Base-by-base conservation (phyloP, 2,113 vertebrate genomes). In the Hypocryptadius cinnamomeus region DNA sequence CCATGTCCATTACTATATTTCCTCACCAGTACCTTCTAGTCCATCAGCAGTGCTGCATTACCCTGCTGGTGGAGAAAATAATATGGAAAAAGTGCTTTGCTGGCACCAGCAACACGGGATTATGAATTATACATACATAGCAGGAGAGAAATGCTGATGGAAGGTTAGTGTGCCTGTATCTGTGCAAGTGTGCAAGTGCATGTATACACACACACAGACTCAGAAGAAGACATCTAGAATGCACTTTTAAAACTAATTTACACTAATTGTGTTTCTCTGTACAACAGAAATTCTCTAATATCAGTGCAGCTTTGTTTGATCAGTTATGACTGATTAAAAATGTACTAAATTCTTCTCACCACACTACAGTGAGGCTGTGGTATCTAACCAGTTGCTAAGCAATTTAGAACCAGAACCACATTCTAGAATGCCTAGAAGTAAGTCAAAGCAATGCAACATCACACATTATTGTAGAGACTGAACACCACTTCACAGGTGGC, bases 101-200 rank as follows among this genome's bases (percentile, higher is more conserved):
- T 96, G 94, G 96, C 96, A 96, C 76, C 9, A 86, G 93, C 56
- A 66, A 92, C 89, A 79, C 5, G 28, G 39, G 86, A 96, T 95
- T 97, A 97, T 98, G 98, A 98, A 98, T 98, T 98, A 98, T 98
- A 98, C 97, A 98, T 97, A 96, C 68, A 87, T 74, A 97, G 97
- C 79, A 71, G 61, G 28, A 47, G 78, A 94, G 88, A 74, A 91
- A 51, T 48, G 94, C 64, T 91, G 96, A 93, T 76, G 79, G 74
- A 94, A 94, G 85, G 72, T 70, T 37, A 64, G 63, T 13, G 35
- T 70, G 30, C 6, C 59, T 54, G 17, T 28, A 44, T 42, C 35
- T 50, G 74, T 5, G 1, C 37, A 51, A 63, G 65, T 5, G 21
- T 44, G n/a, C 20, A 10, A 25, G 33, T 45, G 59, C 30, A 24